Conservation (phyloP, 2,797 vertebrate species). For the Pristis pectinata region DNA sequence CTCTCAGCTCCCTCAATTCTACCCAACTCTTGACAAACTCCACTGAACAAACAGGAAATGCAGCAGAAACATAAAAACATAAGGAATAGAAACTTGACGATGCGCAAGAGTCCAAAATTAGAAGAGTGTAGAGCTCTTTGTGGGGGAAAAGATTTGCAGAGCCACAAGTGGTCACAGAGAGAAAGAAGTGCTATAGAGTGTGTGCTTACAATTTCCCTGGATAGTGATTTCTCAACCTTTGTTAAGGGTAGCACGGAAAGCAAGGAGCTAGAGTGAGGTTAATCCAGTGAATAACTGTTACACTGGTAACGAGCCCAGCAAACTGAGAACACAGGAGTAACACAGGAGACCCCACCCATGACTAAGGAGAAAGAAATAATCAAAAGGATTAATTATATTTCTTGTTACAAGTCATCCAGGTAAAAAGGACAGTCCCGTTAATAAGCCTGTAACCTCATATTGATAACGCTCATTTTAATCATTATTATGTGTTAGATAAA, state of each 20-base stretch:
- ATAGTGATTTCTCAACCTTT: not conserved
- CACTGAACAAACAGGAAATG: not conserved
- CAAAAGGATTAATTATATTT: not conserved
- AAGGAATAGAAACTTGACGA: not conserved
- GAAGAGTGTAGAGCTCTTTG: too few relatives aligned
- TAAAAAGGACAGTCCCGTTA: slow-evolving; percentile 20
- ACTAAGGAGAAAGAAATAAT: slow-evolving; percentile 11
- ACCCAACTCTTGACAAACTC: not conserved
- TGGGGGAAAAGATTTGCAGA: not conserved
- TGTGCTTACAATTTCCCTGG: not conserved
- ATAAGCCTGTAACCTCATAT: not conserved
- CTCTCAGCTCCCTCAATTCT: too few relatives aligned
- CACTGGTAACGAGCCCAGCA: not conserved
- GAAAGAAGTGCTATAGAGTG: not conserved
- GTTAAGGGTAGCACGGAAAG: not conserved
- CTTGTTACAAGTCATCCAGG: not conserved
- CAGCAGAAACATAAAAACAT: not conserved
- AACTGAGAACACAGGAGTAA: not conserved
- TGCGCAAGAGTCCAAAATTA: not conserved
- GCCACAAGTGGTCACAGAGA: not conserved
- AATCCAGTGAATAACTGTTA: not conserved
- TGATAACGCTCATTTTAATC: slow-evolving; percentile 12
- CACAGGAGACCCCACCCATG: not conserved
- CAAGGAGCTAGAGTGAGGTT: not conserved
- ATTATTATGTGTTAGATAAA: not conserved